Conservation (phyloP, 2,888 invertebrate genomes). For the Mellilla xanthometata region DNA sequence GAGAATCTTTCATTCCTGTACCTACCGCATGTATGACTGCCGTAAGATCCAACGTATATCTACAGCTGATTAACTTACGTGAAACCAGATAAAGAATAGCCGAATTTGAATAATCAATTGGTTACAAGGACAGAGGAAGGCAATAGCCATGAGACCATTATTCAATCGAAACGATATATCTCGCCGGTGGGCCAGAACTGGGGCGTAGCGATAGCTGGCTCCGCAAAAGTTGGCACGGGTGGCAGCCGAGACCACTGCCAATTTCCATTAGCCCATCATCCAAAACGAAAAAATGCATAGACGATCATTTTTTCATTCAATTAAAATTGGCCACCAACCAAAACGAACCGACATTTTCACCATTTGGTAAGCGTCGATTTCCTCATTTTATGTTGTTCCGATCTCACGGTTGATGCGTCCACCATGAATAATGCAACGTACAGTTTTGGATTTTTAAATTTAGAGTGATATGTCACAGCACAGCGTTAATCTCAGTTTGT, state of each 20-base stretch:
- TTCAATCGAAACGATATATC: constrained; percentile 79
- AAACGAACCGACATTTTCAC: constrained; percentile 53
- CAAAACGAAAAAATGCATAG: constrained; percentile 81
- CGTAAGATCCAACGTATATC: constrained; percentile 11
- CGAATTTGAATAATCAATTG: constrained; percentile 59
- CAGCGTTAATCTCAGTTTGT: too few species aligned
- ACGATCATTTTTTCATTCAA: constrained; percentile 82
- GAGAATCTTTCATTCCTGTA: constrained; percentile 53
- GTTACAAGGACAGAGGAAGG: constrained; percentile 54
- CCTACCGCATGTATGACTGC: constrained; percentile 32
- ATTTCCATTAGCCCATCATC: constrained; percentile 82
- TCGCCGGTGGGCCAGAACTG: constrained; percentile 65
- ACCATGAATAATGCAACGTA: constrained; percentile 15
- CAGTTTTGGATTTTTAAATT: constrained; percentile 6
- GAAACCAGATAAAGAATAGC: constrained; percentile 25
- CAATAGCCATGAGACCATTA: constrained; percentile 75
- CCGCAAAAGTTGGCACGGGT: constrained; percentile 79
- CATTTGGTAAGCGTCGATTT: constrained; percentile 36
- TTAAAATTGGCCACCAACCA: constrained; percentile 79
- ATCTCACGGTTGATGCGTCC: constrained; percentile 13
- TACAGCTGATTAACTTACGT: constrained; percentile 20
- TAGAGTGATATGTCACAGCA: neutral
- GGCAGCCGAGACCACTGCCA: constrained; percentile 77
- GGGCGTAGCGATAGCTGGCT: constrained; percentile 78
- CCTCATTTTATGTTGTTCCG: constrained; percentile 20